Conservation (phyloP, 2,888 invertebrate genomes). For the Synanthedon myopaeformis region DNA sequence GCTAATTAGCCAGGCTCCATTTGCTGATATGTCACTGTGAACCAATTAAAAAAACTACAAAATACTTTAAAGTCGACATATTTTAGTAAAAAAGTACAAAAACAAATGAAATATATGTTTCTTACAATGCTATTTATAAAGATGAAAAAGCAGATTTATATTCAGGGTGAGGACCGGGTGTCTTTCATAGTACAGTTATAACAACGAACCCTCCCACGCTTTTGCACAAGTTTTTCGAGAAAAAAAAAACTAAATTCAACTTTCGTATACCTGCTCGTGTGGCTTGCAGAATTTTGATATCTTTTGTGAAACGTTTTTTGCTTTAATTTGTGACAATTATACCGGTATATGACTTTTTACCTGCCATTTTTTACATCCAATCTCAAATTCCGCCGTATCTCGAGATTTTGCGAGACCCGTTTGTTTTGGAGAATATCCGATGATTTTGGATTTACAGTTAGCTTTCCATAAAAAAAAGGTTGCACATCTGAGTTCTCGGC, state of each 20-base stretch:
- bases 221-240: conserved; percentile 56
- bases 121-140: background rate
- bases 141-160: conserved; percentile 18
- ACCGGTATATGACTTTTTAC: conserved; percentile 71
- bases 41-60: too few relatives aligned
- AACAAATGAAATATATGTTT: background rate
- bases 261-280: conserved; percentile 66
- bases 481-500: conserved; percentile 13
- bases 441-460: conserved; percentile 46
- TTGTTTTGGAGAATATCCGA: conserved; percentile 44
- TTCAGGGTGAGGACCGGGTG: conserved; percentile 23
- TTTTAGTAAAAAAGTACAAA: background rate
- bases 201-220: conserved; percentile 56
- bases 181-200: conserved; percentile 54
- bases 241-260: conserved; percentile 46
- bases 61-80: background rate
- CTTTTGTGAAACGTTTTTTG: conserved; percentile 63
- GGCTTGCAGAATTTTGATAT: conserved; percentile 70
- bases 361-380: conserved; percentile 48
- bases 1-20: too few relatives aligned
- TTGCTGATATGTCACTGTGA: too few relatives aligned
- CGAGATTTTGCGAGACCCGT: conserved; percentile 55
- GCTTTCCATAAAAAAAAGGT: conserved; percentile 19
- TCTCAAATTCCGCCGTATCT: conserved; percentile 37
- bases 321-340: conserved; percentile 71